Evolutionary conservation across 2,888 invertebrate species (phyloP).

Genomic region (Agrochola lychnidis): DNA sequence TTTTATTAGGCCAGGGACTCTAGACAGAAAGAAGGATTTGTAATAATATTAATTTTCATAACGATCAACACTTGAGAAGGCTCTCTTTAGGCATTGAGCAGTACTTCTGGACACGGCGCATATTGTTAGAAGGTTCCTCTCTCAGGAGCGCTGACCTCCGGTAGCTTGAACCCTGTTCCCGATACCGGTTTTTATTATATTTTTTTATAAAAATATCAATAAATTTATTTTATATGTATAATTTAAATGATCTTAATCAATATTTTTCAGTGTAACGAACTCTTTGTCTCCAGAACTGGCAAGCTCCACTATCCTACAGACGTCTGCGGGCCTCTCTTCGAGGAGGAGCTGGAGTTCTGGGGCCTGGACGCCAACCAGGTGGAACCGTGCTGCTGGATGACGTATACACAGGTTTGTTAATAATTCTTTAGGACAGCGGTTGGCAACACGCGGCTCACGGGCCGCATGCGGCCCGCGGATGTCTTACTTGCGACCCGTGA

Average conservation of each 20-base stretch:
- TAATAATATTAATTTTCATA: neutral
- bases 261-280: slow-evolving; percentile 6
- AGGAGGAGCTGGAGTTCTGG: slow-evolving; percentile 99
- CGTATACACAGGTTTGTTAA: slow-evolving; percentile 95
- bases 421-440: no score
- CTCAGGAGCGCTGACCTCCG: neutral
- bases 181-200: neutral
- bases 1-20: neutral
- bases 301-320: slow-evolving; percentile 99
- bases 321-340: slow-evolving; percentile 99
- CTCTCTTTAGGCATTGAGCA: neutral
- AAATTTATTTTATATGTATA: neutral
- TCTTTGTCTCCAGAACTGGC: slow-evolving; percentile 93
- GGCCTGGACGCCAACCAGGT: slow-evolving; percentile 99
- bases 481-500: no score
- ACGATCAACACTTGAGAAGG: neutral
- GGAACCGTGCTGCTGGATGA: slow-evolving; percentile 99
- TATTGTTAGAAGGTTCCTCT: neutral
- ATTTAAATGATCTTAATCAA: neutral
- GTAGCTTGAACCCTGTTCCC: neutral
- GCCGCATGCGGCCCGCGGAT: no score
- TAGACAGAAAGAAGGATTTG: neutral
- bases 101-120: neutral
- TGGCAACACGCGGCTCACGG: no score
- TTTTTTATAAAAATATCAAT: neutral